phyloP scores from a whole-genome alignment of 2,113 vertebrate genomes.

The Thalassarche chlororhynchos region DNA sequence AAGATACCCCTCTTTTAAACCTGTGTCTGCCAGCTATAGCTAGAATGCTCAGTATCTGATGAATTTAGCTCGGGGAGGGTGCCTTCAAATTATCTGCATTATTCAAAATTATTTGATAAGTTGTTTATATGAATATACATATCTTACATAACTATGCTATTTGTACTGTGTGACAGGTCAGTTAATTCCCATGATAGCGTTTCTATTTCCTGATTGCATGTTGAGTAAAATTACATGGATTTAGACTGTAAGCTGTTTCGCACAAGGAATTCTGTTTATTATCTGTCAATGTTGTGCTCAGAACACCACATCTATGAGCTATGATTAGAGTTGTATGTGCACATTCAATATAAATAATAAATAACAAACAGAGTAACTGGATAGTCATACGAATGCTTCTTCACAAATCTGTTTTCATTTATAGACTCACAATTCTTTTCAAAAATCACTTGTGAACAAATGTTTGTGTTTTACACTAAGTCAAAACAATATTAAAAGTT shows the following conservation, averaged over 20 bases:
- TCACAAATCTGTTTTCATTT: background rate
- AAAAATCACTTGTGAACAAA: background rate
- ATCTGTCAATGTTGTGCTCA: background rate
- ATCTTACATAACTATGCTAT: background rate
- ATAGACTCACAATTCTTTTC: background rate
- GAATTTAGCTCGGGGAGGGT: background rate
- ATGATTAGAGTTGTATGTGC: background rate
- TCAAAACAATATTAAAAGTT: background rate
- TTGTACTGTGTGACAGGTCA: background rate
- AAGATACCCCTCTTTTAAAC: background rate
- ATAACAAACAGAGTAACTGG: background rate
- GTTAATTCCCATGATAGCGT: background rate
- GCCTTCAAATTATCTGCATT: background rate
- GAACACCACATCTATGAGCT: background rate
- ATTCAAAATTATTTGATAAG: background rate
- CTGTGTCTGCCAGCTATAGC: background rate
- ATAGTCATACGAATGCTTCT: background rate
- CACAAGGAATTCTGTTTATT: background rate
- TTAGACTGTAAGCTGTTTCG: background rate
- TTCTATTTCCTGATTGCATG: background rate
- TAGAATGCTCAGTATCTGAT: background rate
- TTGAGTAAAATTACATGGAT: background rate
- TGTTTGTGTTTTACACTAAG: background rate
- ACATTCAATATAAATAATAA: background rate
- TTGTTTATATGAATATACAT: background rate